Conservation (phyloP, 2,797 vertebrate genomes). For the Anguilla obscura region DNA sequence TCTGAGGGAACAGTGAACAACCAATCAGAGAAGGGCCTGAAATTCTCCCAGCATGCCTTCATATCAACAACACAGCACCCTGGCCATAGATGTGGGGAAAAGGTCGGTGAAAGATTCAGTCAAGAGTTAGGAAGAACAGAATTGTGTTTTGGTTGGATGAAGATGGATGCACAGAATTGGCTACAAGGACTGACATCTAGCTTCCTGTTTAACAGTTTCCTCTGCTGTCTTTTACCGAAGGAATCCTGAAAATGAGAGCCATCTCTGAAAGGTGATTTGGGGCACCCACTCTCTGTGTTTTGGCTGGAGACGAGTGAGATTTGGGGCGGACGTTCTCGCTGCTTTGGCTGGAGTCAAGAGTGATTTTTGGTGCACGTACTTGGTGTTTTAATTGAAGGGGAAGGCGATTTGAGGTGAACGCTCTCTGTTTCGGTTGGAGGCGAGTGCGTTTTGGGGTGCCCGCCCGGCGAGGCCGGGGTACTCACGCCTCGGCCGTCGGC, state of each 20-base stretch:
- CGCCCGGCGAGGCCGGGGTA: constrained; percentile 33
- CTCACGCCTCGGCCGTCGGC: constrained; percentile 94
- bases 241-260: background rate
- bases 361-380: background rate
- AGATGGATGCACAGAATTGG: background rate
- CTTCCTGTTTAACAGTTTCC: background rate
- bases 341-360: background rate
- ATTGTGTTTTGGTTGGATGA: background rate
- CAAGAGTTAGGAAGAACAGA: background rate
- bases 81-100: background rate
- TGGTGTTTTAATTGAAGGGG: background rate
- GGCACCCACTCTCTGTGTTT: background rate
- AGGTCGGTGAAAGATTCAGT: background rate
- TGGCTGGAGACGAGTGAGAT: background rate
- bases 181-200: background rate
- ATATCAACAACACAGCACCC: background rate
- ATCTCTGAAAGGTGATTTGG: background rate
- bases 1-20: constrained; percentile 59
- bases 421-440: background rate
- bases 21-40: background rate
- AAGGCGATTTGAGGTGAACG: too few species aligned
- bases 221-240: background rate
- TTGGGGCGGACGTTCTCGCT: background rate
- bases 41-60: background rate
- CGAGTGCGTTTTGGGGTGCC: background rate